A percentile compares a stretch with the other conserved stretches of the same genome.
Evolutionary conservation across 2,888 invertebrate genomes (phyloP).

Genomic region (Drosophila crucigera): DNA sequence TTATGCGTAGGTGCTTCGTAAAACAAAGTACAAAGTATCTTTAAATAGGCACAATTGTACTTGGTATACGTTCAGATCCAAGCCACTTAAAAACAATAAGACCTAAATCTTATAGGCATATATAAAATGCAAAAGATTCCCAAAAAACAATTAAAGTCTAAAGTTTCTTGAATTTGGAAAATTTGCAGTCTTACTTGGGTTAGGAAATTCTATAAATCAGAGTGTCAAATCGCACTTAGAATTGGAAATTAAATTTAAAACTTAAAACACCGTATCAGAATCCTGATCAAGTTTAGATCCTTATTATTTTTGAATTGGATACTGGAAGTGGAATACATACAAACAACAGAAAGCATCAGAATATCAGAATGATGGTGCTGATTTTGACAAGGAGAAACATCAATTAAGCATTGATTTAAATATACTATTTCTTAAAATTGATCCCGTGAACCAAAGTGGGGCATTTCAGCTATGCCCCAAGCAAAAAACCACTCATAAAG

Average conservation of each 20-base stretch:
- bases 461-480: background rate
- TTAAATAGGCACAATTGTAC: background rate
- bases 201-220: background rate
- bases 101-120: background rate
- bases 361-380: background rate
- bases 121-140: background rate
- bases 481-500: constrained; percentile 6
- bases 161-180: background rate
- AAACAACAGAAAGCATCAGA: background rate
- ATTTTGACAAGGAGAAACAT: background rate
- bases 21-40: too few relatives aligned
- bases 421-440: background rate
- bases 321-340: background rate
- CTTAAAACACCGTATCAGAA: background rate
- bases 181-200: background rate
- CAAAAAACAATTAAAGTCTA: background rate
- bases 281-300: background rate
- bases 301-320: background rate
- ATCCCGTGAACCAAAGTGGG: background rate
- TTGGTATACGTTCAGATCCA: background rate
- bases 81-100: background rate
- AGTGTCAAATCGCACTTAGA: background rate
- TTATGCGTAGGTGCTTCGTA: background rate
- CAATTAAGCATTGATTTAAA: background rate
- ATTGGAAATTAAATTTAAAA: background rate